Base-by-base conservation (phyloP, 2,797 vertebrate genomes). In the Molossus molossus region DNA sequence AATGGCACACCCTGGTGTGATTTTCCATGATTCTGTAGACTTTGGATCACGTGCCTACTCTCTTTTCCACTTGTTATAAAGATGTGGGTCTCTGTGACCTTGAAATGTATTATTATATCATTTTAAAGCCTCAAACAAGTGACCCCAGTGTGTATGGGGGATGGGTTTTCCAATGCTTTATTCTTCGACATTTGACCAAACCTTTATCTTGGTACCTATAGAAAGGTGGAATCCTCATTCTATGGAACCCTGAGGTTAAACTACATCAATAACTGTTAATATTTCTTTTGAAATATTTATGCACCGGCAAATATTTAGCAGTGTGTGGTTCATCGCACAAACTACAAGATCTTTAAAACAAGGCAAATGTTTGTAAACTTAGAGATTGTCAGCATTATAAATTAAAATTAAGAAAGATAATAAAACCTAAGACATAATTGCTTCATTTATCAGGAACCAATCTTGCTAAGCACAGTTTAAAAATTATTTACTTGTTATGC, bases 231-330 rank as follows among this genome's bases (percentile, higher is more conserved):
- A 55, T 86, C 87, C 3, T 70, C 21, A n/a, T 84, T 90, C 94
- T 87, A 92, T 57, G 50, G 60, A 96, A 69, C 65, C 84, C 1
- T 3, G 23, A 96, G 62, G 96, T 94, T 83, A 88, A 97, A 81
- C 60, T 85, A 83, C 65, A 93, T 97, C 97, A 95, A 81, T 95
- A 96, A 95, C 77, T 94, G 77, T 95, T 96, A 65, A 37, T 40
- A 60, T 83, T 96, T 91, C 88, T 96, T 96, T 86, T 97, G 40
- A 98, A 98, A 96, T 75, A 98, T 97, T 96, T 95, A 97, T 94
- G n/a, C 96, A 76, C 53, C 80, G 58, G 97, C 98, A 97, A 98
- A 97, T 97, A 97, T 97, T 98, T 97, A 97, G 55, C 85, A 97
- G 81, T 53, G 23, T 93, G 94, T 97, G 85, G 94, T 91, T 95